phyloP scores from a whole-genome alignment of 1,140 invertebrate genomes.

The Listronotus bonariensis region DNA sequence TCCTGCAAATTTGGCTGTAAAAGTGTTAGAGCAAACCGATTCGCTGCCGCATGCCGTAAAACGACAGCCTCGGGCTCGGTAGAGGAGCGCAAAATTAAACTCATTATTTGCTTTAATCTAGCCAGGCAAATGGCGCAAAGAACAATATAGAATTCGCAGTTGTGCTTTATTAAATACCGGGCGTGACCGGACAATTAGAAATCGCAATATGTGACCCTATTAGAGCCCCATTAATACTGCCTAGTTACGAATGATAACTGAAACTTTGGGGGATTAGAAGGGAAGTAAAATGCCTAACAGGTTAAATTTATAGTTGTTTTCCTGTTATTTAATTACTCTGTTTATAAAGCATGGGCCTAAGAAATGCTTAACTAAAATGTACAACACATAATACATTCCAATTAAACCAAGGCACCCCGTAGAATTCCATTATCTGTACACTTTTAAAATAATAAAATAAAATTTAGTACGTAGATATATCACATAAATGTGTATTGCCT shows the following conservation, averaged over 20 bases:
- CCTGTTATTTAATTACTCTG: no score
- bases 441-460: no score
- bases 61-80: slow-evolving; percentile 22
- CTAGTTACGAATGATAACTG: slow-evolving; percentile 4
- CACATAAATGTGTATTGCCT: no score
- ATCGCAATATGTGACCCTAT: slow-evolving; percentile 45
- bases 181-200: slow-evolving; percentile 41
- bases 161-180: slow-evolving; percentile 45
- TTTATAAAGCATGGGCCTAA: no score
- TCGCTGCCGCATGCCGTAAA: slow-evolving; percentile 12
- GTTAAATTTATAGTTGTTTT: no score
- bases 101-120: slow-evolving; percentile 35
- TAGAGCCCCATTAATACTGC: slow-evolving; percentile 39
- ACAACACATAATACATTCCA: no score
- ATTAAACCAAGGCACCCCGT: no score
- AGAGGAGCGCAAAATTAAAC: slow-evolving; percentile 27
- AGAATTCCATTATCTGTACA: no score
- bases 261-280: neutral
- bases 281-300: no score
- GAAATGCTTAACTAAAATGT: no score
- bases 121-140: slow-evolving; percentile 28
- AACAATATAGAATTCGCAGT: slow-evolving; percentile 38
- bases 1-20: slow-evolving; percentile 23
- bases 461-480: no score
- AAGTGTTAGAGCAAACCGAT: slow-evolving; percentile 29